Base-by-base conservation (phyloP, 2,797 vertebrate species). In the Allobates femoralis region DNA sequence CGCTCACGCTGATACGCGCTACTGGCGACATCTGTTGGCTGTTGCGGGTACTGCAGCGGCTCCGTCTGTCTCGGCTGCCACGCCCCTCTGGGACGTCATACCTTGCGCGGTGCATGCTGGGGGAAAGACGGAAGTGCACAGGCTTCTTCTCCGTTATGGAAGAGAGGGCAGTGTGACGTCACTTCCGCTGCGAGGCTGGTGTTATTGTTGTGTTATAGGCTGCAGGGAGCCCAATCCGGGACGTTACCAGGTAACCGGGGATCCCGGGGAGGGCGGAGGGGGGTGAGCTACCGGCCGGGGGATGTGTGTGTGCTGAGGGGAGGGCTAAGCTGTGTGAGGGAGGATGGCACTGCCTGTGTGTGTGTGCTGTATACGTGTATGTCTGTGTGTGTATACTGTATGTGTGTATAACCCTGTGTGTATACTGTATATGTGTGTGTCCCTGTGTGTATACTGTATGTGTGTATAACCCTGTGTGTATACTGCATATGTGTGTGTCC, bases 151-250 rank as follows among this genome's bases (percentile, higher is more conserved):
- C 23, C 50, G 56, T 18, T 11, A 66, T 67, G 73, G 83, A 55
- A 50, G 32, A 34, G 77, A n/a, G 5, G 26, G 18, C 2, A 10
- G 46, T 19, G 15, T 81, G 51, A 71, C 51, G 73, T 81, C 79
- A 41, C 73, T 58, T 81, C 78, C 87, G 30, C 26, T 64, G 82
- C 32, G 69, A 34, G 58, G 2, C 28, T 62, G n/a, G 77, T 74
- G 28, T 67, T 67, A 76, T 67, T 76, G 69, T 80, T 80, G 32
- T 83, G 88, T 76, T 56, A 55, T 64, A 74, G 66, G 66, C 30
- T 51, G 53, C 34, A 81, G 37, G 71, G 46, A 67, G 66, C 51
- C 64, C 66, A 53, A 5, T 30, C 28, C 50, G 7, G 37, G 28
- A 73, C 32, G 26, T 30, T n/a, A n/a, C 10, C 34, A 32, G 15